Conservation (phyloP, 2,113 vertebrate species). For the Verasper variegatus region DNA sequence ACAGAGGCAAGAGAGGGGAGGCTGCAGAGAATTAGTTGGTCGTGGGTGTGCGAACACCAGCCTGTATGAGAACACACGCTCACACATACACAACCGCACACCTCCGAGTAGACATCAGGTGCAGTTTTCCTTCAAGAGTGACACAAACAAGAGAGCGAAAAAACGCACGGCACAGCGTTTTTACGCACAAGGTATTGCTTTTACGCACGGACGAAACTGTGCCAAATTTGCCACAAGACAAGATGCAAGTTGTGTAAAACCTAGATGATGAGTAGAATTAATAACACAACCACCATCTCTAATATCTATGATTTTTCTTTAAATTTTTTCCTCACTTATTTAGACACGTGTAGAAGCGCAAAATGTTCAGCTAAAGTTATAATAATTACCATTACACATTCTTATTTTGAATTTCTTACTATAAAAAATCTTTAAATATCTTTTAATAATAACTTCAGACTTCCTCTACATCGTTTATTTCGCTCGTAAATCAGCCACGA, state of each 20-base stretch:
- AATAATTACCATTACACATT: not conserved
- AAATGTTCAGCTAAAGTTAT: not conserved
- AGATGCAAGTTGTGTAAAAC: not conserved
- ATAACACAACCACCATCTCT: not conserved
- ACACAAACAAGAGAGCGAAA: slow-evolving; percentile 37
- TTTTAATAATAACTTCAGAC: not conserved
- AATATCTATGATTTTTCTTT: not conserved
- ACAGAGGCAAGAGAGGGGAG: slow-evolving; percentile 35
- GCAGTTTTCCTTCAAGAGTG: slow-evolving; percentile 27
- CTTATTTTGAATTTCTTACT: not conserved
- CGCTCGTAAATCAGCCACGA: not conserved
- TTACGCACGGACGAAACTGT: not conserved
- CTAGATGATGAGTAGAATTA: not conserved
- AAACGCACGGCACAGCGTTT: slow-evolving; percentile 1
- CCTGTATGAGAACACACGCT: not conserved
- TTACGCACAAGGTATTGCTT: slow-evolving; percentile 5
- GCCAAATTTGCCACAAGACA: not conserved
- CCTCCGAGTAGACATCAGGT: not conserved
- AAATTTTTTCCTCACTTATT: not conserved
- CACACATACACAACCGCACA: not conserved
- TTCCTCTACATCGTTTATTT: not conserved
- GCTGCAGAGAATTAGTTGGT: not conserved
- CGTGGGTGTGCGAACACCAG: slow-evolving; percentile 25
- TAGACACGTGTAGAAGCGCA: not conserved
- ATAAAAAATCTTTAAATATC: no score